These are phyloP conservation scores for Mamestra brassicae DNA, from an alignment of 2,888 invertebrate genomes.

Conservation along the genomic window DNA sequence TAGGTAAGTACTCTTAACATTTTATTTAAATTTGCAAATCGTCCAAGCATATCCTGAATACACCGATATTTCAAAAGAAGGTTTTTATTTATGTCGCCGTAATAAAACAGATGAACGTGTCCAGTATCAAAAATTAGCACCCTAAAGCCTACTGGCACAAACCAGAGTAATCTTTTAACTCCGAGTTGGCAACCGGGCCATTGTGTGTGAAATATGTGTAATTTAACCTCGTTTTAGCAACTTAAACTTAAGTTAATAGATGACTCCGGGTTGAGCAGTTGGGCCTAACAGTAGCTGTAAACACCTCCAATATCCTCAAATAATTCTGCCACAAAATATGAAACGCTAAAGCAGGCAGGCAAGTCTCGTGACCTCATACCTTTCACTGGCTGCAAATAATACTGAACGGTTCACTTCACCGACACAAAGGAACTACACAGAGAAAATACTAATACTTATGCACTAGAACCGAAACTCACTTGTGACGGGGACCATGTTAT, in stretches of 20 bases:
- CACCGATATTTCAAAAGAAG: too few relatives aligned
- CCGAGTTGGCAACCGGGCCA: too few relatives aligned
- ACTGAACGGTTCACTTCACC: slow-evolving; percentile 61
- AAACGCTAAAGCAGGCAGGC: slow-evolving; percentile 15
- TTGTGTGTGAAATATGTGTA: too few relatives aligned
- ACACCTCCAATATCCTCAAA: neutral
- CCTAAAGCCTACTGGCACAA: too few relatives aligned
- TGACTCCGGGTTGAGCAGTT: too few relatives aligned
- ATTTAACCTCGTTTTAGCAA: too few relatives aligned
- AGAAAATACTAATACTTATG: slow-evolving; percentile 59
- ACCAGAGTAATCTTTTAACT: too few relatives aligned
- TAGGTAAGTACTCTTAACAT: neutral
- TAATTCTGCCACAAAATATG: slow-evolving; percentile 7
- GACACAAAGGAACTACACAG: slow-evolving; percentile 58
- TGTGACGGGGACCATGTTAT: slow-evolving; percentile 1
- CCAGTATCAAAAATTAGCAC: too few relatives aligned
- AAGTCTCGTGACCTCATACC: slow-evolving; percentile 63
- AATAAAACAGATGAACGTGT: too few relatives aligned
- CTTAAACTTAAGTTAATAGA: too few relatives aligned
- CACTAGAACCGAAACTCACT: slow-evolving; percentile 37
- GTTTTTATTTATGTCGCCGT: too few relatives aligned
- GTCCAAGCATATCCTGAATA: too few relatives aligned
- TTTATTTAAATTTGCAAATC: neutral
- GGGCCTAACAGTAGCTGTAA: neutral
- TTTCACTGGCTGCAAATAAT: slow-evolving; percentile 62